Evolutionary conservation across 2,888 invertebrate genomes (phyloP), one percentile per base, ranked within the genome.

Genomic region (Frankliniella intonsa): DNA sequence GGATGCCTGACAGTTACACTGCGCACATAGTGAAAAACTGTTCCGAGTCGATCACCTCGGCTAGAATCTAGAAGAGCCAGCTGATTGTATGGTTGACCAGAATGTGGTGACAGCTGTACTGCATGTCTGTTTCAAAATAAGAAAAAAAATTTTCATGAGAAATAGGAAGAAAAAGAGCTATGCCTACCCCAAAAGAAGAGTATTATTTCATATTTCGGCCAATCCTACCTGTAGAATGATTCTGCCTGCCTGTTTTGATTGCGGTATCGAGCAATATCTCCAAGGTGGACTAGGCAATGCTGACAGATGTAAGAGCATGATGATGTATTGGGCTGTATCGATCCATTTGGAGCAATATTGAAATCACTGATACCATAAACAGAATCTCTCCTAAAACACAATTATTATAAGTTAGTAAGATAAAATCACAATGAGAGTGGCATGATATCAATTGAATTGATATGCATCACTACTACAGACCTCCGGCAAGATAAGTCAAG

Each of bases 31-130:
- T 95, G 94, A 89, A 95, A 96, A 82, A 96, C 93, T 5, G 95
- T 94, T 82, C 93, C 93, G 84, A 97, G 90, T 86, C 94, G 93
- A 86, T 95, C 93, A 25, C 94, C 94, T 84, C 94, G 92, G 62
- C 94, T 93, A 85, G 94, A 94, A 87, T 95, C 93, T 84, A 97
- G 89, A 80, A 96, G 90, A 81, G 95, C 94, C 86, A 96, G 89
- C 89, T 97, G 96, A 89, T 97, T 96, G 89, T 96, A 97, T 0
- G 96, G 96, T 88, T 96, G 96, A 9, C 96, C 96, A 83, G 93
- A 93, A 85, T 92, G 92, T 82, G 94, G 93, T 7, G 93, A 93
- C 82, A 94, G 90, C 81, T 91, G 90, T 81, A 94, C 91, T 80
- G 94, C 94, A 88, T 94, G 94, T 85, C 93, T 93, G 85, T 55